Evolutionary conservation across 1,140 invertebrate genomes (phyloP).

Genomic region (Holotrichia oblita): DNA sequence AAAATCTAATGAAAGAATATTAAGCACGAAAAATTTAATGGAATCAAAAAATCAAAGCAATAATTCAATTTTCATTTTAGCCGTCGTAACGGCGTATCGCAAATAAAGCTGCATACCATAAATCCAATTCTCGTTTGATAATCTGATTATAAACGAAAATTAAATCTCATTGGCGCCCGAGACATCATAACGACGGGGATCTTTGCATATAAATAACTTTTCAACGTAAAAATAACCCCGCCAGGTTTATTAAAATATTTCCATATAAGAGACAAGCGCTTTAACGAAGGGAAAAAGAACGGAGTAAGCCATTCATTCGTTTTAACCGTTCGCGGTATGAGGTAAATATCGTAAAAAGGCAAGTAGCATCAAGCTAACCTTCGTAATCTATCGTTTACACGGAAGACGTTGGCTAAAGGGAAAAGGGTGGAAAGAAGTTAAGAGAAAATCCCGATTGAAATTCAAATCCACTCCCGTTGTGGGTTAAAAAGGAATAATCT

Average conservation of each 20-base stretch:
- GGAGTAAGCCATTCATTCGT: background rate
- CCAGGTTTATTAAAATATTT: background rate
- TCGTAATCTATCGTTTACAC: slow-evolving; percentile 12
- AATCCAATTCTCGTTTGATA: too few relatives aligned
- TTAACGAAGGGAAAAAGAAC: background rate
- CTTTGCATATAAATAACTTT: too few relatives aligned
- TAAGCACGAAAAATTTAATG: too few relatives aligned
- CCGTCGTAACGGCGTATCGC: too few relatives aligned
- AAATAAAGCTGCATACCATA: too few relatives aligned
- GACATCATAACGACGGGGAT: too few relatives aligned
- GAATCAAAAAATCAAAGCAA: too few relatives aligned
- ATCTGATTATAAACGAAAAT: too few relatives aligned
- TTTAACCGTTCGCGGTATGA: background rate
- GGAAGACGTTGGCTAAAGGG: background rate
- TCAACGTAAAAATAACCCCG: too few relatives aligned
- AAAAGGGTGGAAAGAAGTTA: background rate
- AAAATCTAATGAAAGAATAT: too few relatives aligned
- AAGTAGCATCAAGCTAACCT: background rate
- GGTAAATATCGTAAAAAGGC: slow-evolving; percentile 1
- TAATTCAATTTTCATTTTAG: too few relatives aligned
- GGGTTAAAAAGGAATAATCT: background rate
- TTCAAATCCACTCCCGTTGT: slow-evolving; percentile 7
- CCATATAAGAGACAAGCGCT: background rate
- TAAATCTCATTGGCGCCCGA: too few relatives aligned
- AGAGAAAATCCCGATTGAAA: slow-evolving; percentile 13